Evolutionary conservation across 2,113 vertebrate species (phyloP).

Genomic region (Miniopterus natalensis): DNA sequence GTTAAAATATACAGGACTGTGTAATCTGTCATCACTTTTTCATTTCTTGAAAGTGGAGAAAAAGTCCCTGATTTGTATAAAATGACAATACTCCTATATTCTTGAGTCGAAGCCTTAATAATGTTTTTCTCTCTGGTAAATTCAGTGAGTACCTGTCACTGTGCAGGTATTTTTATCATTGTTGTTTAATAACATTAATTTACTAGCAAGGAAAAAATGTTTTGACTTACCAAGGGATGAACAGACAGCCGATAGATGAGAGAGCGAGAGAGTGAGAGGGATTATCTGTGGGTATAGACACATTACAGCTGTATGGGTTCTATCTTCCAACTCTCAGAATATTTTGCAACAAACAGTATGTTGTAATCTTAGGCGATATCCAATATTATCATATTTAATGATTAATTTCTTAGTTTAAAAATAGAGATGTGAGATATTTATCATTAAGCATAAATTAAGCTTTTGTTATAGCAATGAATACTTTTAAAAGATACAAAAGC

Average conservation of each 20-base stretch:
- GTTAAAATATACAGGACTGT: not conserved
- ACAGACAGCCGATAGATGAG: not conserved
- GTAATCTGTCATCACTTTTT: not conserved
- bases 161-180: not conserved
- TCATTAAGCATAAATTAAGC: not conserved
- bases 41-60: not conserved
- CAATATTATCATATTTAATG: not conserved
- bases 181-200: not conserved
- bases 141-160: not conserved
- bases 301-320: not conserved
- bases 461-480: not conserved
- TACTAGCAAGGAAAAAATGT: not conserved
- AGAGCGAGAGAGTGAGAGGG: not conserved
- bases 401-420: conserved; percentile 35
- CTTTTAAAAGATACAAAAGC: not conserved
- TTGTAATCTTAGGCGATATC: not conserved
- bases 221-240: not conserved
- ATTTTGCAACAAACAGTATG: not conserved
- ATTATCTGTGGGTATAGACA: not conserved
- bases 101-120: not conserved
- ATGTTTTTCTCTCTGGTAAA: not conserved
- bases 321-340: not conserved
- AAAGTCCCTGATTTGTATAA: not conserved
- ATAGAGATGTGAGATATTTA: not conserved
- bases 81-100: not conserved